phyloP scores from a whole-genome alignment of 1,140 invertebrate species.

The Solenopsis invicta region DNA sequence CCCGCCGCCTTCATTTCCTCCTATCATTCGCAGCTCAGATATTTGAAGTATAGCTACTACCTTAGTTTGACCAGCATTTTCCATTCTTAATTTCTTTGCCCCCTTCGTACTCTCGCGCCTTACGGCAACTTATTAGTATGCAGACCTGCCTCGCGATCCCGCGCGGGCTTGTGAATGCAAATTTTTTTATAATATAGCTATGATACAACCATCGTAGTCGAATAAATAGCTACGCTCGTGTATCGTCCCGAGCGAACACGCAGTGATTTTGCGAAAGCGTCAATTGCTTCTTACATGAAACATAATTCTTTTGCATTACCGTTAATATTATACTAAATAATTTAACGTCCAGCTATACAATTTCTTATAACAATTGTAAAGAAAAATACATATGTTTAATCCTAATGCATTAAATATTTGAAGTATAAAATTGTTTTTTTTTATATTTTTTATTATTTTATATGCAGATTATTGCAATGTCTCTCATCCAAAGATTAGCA shows the following conservation, averaged over 20 bases:
- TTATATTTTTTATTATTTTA: background rate
- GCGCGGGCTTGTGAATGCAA: conserved; percentile 48
- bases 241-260: background rate
- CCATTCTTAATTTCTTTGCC: conserved; percentile 44
- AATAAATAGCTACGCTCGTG: conserved; percentile 21
- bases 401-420: background rate
- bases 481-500: background rate
- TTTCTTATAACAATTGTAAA: conserved; percentile 13
- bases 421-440: background rate
- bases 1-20: conserved; percentile 31
- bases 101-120: conserved; percentile 8
- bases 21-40: conserved; percentile 41
- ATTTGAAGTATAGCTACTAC: conserved; percentile 56
- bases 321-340: conserved; percentile 14
- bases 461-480: background rate
- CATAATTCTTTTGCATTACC: background rate
- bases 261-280: conserved; percentile 32
- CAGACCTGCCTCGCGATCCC: conserved; percentile 39
- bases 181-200: conserved; percentile 58
- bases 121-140: conserved; percentile 54
- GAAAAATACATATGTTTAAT: background rate
- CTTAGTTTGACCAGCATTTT: conserved; percentile 59
- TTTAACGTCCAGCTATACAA: background rate
- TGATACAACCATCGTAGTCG: conserved; percentile 30
- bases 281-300: conserved; percentile 40